Percentiles rank a stretch among this genome's conserved stretches.
phyloP scores from a whole-genome alignment of 1,140 invertebrate genomes.

The Calycopis cecrops region DNA sequence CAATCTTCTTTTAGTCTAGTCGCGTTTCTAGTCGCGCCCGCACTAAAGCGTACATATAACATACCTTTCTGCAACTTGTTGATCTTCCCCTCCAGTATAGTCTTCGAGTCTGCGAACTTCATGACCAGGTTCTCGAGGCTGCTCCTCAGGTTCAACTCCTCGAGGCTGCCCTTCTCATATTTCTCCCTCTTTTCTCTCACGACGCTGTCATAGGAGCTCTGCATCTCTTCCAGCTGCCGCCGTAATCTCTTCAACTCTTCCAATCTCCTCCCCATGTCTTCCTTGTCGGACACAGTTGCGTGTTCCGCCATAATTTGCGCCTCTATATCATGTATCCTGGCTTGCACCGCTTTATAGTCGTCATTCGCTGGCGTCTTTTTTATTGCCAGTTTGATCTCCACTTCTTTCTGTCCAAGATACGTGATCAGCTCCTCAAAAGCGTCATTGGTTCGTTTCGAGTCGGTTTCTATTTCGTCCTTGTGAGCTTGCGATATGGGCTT shows the following conservation, averaged over 20 bases:
- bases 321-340: slow-evolving; percentile 50
- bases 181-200: slow-evolving; percentile 39
- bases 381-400: slow-evolving; percentile 40
- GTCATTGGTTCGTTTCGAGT: slow-evolving; percentile 45
- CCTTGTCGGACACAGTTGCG: slow-evolving; percentile 69
- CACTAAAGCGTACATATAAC: neutral
- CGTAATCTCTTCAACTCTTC: slow-evolving; percentile 51
- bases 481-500: slow-evolving; percentile 44
- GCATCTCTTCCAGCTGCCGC: slow-evolving; percentile 57
- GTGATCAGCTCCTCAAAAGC: slow-evolving; percentile 41
- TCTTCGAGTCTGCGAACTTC: slow-evolving; percentile 49
- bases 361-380: slow-evolving; percentile 36
- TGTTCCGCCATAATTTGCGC: slow-evolving; percentile 59
- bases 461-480: slow-evolving; percentile 48
- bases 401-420: slow-evolving; percentile 35
- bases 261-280: slow-evolving; percentile 58
- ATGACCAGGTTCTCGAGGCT: slow-evolving; percentile 65
- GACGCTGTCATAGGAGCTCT: slow-evolving; percentile 52
- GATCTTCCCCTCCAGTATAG: slow-evolving; percentile 55
- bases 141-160: slow-evolving; percentile 71
- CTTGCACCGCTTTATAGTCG: slow-evolving; percentile 39
- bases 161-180: slow-evolving; percentile 43
- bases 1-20: no score
- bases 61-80: slow-evolving; percentile 49
- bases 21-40: no score